Conservation (phyloP, 2,888 invertebrate species). For the Caenorhabditis doughertyi region DNA sequence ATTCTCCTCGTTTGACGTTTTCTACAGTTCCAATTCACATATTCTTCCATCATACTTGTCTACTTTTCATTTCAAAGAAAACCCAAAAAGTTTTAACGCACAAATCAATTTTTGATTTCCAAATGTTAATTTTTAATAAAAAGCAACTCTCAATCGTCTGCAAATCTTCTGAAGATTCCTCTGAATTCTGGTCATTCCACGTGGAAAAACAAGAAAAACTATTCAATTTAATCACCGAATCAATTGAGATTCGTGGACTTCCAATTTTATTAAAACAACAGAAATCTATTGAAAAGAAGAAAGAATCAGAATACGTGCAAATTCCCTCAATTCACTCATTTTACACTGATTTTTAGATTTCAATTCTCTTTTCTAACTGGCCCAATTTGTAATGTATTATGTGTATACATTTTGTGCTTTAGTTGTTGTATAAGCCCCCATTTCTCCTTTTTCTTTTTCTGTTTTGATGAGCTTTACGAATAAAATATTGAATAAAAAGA, state of each 20-base stretch:
- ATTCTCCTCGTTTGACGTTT: not conserved
- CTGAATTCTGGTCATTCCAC: slow-evolving; percentile 20
- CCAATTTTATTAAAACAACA: not conserved
- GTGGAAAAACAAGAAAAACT: not conserved
- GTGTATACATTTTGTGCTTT: not conserved
- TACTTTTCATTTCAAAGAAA: not conserved
- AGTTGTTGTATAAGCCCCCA: not conserved
- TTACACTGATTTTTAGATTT: slow-evolving; percentile 19
- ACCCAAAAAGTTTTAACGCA: not conserved
- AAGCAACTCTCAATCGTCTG: slow-evolving; percentile 8
- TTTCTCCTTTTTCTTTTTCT: not conserved
- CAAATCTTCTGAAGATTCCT: not conserved
- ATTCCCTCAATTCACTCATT: slow-evolving; percentile 2
- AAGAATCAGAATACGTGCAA: slow-evolving; percentile 17
- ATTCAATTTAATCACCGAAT: not conserved
- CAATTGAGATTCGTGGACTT: slow-evolving; percentile 12
- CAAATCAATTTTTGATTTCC: slow-evolving; percentile 9
- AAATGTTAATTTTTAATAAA: slow-evolving; percentile 7
- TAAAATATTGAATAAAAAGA: not conserved
- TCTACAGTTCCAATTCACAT: not conserved
- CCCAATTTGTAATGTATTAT: slow-evolving; percentile 5
- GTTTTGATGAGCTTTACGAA: slow-evolving; percentile 6
- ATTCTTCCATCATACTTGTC: slow-evolving; percentile 10
- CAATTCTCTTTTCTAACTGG: no score
- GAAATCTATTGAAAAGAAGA: not conserved